Evolutionary conservation across 2,113 vertebrate species (phyloP).

Genomic region (Thunnus maccoyii): DNA sequence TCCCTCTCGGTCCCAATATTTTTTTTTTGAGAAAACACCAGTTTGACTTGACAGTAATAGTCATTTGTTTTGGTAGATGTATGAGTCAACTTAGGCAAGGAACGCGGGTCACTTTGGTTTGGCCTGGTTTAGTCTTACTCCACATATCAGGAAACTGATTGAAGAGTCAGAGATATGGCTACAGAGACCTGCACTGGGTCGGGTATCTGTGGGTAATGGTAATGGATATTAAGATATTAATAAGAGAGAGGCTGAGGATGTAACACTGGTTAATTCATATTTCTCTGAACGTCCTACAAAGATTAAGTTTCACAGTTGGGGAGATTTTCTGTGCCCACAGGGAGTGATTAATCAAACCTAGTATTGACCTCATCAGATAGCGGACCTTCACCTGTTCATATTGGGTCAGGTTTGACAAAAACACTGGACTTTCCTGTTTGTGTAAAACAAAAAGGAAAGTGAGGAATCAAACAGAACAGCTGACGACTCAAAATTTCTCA

Average conservation of each 20-base stretch:
- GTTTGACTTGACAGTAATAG: neutral
- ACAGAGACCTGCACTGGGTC: neutral
- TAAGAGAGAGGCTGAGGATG: too few species aligned
- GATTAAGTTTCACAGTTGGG: neutral
- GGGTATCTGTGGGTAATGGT: too few species aligned
- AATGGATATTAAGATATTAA: too few species aligned
- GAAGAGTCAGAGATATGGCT: neutral
- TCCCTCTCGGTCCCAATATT: too few species aligned
- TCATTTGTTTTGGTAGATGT: conserved; percentile 3
- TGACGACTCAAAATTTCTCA: neutral
- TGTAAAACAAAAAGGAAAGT: neutral
- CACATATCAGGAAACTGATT: too few species aligned
- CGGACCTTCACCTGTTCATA: neutral
- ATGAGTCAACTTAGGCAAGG: neutral
- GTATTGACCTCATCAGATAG: neutral
- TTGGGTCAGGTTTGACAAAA: neutral
- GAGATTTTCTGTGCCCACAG: neutral
- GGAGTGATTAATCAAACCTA: neutral
- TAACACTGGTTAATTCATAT: neutral
- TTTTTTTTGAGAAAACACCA: too few species aligned
- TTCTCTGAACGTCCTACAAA: neutral
- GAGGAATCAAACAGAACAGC: conserved; percentile 21
- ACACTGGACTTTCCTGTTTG: neutral
- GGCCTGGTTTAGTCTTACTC: neutral
- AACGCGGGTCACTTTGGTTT: too few species aligned